Base-by-base conservation (phyloP, 2,113 vertebrate species). In the Lamprologus speciosus region DNA sequence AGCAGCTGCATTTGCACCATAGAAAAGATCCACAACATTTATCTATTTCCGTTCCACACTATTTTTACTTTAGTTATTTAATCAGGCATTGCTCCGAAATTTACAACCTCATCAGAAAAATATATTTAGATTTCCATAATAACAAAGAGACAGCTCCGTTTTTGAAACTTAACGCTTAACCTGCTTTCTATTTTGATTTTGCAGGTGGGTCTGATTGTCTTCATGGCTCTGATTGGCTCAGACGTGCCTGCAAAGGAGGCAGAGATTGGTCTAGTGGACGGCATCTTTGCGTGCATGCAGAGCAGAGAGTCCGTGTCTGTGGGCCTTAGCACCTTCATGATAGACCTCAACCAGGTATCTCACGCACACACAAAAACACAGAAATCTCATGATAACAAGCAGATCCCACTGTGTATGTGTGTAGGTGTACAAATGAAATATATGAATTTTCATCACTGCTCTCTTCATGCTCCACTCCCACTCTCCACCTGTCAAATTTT, bases 291-390 rank as follows among this genome's bases (percentile, higher is more conserved):
- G 7, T 97, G 98, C 88, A 98, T 99, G 92, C 98, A 99, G 54
- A 98, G 97, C 82, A 97, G 97, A 42, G 98, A 99, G 91, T 99
- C 98, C 6, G 96, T 99, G 92, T 99, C 99, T 89, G 94, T 99
- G 31, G 98, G 98, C 78, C 97, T 99, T 88, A 99, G 98, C 88
- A 99, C 98, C 9, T 99, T 99, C 93, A 98, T 99, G 97, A 98
- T 99, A 82, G 99, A 99, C 84, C 96, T 99, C 82, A 99, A 99
- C 91, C 98, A 99, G 97, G 97, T 97, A 87, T 54, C 35, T 57
- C 73, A 21, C 8, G 2, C 68, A 45, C 42, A 47, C 9, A 31
- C 42, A 50, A 70, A 50, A 9, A 17, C 45, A 79, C 23, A 51
- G 21, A 51, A 42, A 23, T 12, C 28, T 26, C 33, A 53, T 33